Evolutionary conservation across 2,888 invertebrate genomes (phyloP).

Genomic region (Acronicta leporina): DNA sequence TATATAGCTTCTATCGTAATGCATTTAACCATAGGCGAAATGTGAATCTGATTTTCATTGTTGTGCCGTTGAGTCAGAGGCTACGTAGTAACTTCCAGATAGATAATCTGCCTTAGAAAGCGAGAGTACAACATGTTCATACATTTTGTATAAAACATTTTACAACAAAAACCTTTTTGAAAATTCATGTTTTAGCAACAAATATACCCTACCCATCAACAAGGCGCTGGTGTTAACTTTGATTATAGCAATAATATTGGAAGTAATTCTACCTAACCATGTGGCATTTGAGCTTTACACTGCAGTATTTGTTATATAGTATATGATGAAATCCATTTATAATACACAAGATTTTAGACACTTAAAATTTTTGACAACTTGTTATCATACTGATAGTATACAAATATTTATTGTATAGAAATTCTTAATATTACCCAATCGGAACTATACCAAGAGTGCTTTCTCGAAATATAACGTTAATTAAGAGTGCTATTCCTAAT

Average conservation of each 20-base stretch:
- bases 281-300: constrained; percentile 51
- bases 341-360: constrained; percentile 47
- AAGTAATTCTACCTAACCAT: constrained; percentile 31
- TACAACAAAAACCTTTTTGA: constrained; percentile 27
- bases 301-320: constrained; percentile 27
- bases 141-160: constrained; percentile 47
- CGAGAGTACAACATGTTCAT: constrained; percentile 52
- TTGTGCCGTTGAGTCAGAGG: constrained; percentile 67
- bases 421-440: constrained; percentile 58
- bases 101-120: constrained; percentile 56
- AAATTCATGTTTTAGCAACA: constrained; percentile 32
- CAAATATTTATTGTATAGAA: constrained; percentile 43
- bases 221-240: constrained; percentile 26
- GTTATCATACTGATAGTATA: constrained; percentile 59
- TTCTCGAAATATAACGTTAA: constrained; percentile 76
- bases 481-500: constrained; percentile 71
- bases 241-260: constrained; percentile 20
- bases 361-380: constrained; percentile 59
- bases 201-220: constrained; percentile 23
- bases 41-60: constrained; percentile 79
- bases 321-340: constrained; percentile 34
- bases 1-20: constrained; percentile 79
- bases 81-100: constrained; percentile 64
- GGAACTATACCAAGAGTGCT: constrained; percentile 80
- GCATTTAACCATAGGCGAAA: constrained; percentile 81